Evolutionary conservation across 2,113 vertebrate genomes (phyloP).

Genomic region (Junco hyemalis): DNA sequence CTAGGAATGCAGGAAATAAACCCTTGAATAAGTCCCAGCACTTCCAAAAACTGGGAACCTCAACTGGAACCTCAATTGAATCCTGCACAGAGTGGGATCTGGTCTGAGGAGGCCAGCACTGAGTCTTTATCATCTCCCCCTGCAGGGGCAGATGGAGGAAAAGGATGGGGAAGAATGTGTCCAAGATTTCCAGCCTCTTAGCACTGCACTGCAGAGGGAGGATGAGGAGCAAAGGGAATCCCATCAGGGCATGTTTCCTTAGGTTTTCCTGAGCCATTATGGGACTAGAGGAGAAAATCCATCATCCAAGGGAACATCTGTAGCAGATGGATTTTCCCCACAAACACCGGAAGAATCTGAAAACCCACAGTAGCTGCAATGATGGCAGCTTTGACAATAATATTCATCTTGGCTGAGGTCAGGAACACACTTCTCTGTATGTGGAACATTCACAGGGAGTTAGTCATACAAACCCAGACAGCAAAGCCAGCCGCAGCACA

Average conservation of each 20-base stretch:
- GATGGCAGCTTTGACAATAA: constrained; percentile 34
- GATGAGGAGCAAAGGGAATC: background rate
- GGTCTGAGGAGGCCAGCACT: fast-evolving
- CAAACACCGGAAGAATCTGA: background rate
- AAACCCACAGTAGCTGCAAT: constrained; percentile 24
- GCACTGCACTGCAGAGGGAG: background rate
- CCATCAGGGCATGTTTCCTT: background rate
- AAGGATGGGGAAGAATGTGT: background rate
- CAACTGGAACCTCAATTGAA: background rate
- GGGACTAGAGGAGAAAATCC: background rate
- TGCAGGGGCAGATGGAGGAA: background rate
- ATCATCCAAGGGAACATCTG: background rate
- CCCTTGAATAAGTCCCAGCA: background rate
- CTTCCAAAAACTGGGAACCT: background rate
- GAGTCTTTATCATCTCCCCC: background rate
- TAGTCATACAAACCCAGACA: constrained; percentile 49
- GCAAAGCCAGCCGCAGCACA: background rate
- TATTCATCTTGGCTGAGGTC: constrained; percentile 49
- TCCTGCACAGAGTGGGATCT: background rate
- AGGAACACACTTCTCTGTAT: constrained; percentile 26
- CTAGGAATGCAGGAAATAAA: background rate
- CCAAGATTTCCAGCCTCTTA: background rate
- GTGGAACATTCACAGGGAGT: constrained; percentile 39
- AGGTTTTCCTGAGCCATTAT: background rate
- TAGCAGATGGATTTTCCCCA: background rate